A percentile compares a stretch with the other conserved stretches of the same genome.
These are phyloP conservation scores for Aplocera efformata DNA, from an alignment of 2,888 invertebrate genomes.

Conservation along the genomic window DNA sequence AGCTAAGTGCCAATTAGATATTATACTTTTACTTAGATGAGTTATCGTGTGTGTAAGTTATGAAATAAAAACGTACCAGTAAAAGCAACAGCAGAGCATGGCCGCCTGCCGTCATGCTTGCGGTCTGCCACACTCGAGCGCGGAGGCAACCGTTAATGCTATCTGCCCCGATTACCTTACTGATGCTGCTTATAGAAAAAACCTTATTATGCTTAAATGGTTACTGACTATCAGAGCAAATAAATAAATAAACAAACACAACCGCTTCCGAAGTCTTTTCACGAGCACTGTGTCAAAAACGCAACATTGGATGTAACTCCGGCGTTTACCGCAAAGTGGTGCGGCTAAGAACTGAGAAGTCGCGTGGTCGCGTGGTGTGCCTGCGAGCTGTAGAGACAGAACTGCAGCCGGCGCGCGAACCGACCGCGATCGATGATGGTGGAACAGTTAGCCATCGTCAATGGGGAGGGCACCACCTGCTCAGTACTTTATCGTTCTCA, in stretches of 20 bases:
- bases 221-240: conserved; percentile 22
- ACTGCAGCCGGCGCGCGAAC: conserved; percentile 63
- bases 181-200: conserved; percentile 58
- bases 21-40: background rate
- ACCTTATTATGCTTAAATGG: conserved; percentile 27
- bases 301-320: conserved; percentile 23
- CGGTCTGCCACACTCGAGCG: conserved; percentile 77
- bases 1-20: no score
- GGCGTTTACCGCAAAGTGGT: conserved; percentile 37
- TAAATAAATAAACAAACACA: conserved; percentile 32
- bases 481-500: conserved; percentile 73
- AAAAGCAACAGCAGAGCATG: conserved; percentile 68
- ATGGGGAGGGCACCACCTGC: conserved; percentile 73
- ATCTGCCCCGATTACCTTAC: conserved; percentile 79
- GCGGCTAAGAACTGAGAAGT: conserved; percentile 29
- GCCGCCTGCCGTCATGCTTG: conserved; percentile 75
- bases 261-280: conserved; percentile 29
- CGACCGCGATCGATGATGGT: conserved; percentile 57
- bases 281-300: conserved; percentile 32
- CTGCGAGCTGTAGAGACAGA: conserved; percentile 56
- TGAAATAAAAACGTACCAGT: conserved; percentile 55
- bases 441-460: conserved; percentile 69
- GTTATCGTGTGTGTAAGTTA: background rate
- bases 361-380: conserved; percentile 55
- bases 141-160: conserved; percentile 78